Conservation (phyloP, 1,140 invertebrate species). For the Babylonia areolata region DNA sequence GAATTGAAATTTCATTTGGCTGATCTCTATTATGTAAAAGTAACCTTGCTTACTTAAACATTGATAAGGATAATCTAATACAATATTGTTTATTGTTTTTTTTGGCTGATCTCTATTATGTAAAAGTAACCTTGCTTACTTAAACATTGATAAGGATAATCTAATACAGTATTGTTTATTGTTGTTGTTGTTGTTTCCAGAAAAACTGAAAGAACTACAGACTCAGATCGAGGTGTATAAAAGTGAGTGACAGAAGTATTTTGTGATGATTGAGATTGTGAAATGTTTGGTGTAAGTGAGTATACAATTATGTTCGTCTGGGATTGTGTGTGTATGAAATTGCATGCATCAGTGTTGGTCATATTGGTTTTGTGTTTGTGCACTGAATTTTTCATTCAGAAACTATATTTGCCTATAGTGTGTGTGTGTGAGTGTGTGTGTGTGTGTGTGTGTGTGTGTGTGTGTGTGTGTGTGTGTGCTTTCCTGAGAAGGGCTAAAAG, state of each 20-base stretch:
- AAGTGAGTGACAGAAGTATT: conserved; percentile 54
- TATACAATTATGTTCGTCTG: neutral
- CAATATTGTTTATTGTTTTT: no score
- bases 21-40: no score
- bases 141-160: no score
- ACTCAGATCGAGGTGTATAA: conserved; percentile 71
- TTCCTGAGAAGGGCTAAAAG: neutral
- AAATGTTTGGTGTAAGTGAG: no score
- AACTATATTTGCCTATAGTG: no score
- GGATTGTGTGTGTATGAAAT: neutral
- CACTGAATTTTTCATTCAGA: neutral
- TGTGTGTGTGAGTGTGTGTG: neutral
- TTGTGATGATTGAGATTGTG: neutral
- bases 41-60: no score
- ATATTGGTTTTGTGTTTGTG: neutral
- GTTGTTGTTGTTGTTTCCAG: no score
- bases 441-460: neutral
- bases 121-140: no score
- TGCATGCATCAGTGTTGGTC: neutral
- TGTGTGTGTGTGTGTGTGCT: neutral
- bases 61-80: no score
- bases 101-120: no score
- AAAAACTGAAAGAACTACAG: conserved; percentile 70
- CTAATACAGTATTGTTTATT: no score
- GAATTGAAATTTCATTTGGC: no score